A percentile compares a stretch with the other conserved stretches of the same genome.
These are phyloP conservation scores for Ectropis grisescens DNA, from an alignment of 1,140 invertebrate species.

Conservation along the genomic window DNA sequence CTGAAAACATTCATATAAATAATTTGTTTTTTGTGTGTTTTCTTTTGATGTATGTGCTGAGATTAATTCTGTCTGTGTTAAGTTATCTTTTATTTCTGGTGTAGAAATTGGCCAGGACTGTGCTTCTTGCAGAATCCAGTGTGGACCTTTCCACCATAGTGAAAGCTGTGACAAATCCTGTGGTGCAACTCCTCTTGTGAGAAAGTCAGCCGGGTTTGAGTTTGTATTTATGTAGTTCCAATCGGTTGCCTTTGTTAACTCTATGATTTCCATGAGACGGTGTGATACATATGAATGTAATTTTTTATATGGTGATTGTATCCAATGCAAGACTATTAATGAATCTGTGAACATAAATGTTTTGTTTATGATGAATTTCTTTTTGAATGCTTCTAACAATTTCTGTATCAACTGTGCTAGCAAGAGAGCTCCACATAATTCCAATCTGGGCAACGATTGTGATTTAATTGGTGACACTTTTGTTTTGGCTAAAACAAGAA, in stretches of 20 bases:
- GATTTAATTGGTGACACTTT: conserved; percentile 11
- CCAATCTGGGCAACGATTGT: conserved; percentile 7
- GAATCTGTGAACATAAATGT: conserved; percentile 6
- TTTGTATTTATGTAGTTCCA: conserved; percentile 10
- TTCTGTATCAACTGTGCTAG: neutral
- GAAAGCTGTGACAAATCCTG: neutral
- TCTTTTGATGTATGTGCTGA: neutral
- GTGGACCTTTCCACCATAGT: conserved; percentile 3
- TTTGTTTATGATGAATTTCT: conserved; percentile 4
- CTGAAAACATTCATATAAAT: neutral
- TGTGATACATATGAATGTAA: conserved; percentile 5
- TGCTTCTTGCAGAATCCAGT: neutral
- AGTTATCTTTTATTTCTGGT: neutral
- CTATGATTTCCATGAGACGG: conserved; percentile 5
- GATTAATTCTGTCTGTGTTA: neutral
- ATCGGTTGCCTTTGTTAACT: neutral
- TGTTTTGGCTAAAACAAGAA: conserved; percentile 6
- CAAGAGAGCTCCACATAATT: conserved; percentile 7
- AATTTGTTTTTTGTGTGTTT: too few relatives aligned
- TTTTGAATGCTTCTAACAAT: neutral
- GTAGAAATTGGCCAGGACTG: neutral
- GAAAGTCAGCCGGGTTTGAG: conserved; percentile 6
- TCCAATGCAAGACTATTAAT: conserved; percentile 4
- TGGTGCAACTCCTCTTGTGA: conserved; percentile 4
- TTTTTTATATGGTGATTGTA: conserved; percentile 6